A percentile compares a stretch with the other conserved stretches of the same genome.
phyloP scores from a whole-genome alignment of 2,113 vertebrate genomes.

The Peromyscus californicus region DNA sequence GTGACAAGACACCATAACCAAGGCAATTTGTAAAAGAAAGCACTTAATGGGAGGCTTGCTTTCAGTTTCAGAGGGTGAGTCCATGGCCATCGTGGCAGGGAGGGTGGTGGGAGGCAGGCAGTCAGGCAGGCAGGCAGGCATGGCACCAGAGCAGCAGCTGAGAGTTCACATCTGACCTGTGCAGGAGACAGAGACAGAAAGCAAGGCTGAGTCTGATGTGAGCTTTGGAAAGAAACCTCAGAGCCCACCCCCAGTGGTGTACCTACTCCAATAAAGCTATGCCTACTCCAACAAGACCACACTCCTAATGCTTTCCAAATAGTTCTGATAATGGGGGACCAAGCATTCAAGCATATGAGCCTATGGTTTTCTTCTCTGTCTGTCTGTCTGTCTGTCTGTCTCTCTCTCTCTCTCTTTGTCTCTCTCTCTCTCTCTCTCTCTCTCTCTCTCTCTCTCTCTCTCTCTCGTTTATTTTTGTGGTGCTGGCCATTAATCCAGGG shows the following conservation, averaged over 20 bases:
- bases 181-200: background rate
- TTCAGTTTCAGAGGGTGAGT: background rate
- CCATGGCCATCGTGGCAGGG: background rate
- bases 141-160: background rate
- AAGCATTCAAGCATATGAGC: background rate
- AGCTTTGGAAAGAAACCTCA: background rate
- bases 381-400: too few species aligned
- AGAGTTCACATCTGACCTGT: background rate
- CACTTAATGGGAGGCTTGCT: background rate
- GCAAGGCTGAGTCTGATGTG: background rate
- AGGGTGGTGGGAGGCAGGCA: background rate
- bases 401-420: too few species aligned
- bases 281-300: background rate
- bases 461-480: background rate
- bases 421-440: background rate
- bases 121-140: background rate
- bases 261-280: background rate
- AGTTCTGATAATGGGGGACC: too few species aligned
- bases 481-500: background rate
- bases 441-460: background rate
- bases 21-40: background rate
- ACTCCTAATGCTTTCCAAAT: background rate
- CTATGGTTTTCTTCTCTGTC: background rate
- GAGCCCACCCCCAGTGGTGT: background rate
- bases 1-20: background rate